These are phyloP conservation scores for Volucella bombylans DNA, from an alignment of 2,888 invertebrate species.

Conservation along the genomic window DNA sequence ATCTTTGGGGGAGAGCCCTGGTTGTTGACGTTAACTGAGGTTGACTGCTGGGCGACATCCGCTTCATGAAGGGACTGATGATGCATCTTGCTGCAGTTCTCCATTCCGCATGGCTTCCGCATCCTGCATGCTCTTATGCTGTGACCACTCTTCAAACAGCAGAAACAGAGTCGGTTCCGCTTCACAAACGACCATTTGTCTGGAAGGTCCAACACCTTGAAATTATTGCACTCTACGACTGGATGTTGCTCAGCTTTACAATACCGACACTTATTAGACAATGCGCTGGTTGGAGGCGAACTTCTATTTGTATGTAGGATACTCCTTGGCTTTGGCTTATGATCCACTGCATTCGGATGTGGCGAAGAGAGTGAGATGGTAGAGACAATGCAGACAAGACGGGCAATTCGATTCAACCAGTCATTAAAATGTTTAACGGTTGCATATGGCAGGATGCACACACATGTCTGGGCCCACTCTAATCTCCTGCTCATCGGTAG, in stretches of 20 bases:
- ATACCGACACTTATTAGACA: not conserved
- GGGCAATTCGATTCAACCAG: conserved; percentile 9
- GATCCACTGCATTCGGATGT: not conserved
- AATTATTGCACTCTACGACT: no score
- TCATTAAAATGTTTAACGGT: conserved; percentile 22
- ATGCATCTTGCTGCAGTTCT: conserved; percentile 7
- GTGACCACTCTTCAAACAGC: not conserved
- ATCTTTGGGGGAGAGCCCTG: not conserved
- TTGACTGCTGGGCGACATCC: not conserved
- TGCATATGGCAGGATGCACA: conserved; percentile 17
- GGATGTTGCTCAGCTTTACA: no score
- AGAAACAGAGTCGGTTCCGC: not conserved
- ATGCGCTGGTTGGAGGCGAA: not conserved
- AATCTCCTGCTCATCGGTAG: conserved; percentile 40
- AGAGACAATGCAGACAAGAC: conserved; percentile 1
- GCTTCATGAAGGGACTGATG: conserved; percentile 16
- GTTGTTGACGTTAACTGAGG: not conserved
- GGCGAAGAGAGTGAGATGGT: not conserved
- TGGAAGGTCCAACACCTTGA: not conserved
- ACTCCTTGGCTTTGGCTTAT: not conserved
- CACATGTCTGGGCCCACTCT: conserved; percentile 26
- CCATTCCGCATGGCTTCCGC: conserved; percentile 3
- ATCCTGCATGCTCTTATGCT: not conserved
- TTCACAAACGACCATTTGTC: conserved; percentile 18
- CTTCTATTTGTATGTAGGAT: conserved; percentile 2